phyloP scores from a whole-genome alignment of 2,113 vertebrate species.

The Henicopernis longicauda region DNA sequence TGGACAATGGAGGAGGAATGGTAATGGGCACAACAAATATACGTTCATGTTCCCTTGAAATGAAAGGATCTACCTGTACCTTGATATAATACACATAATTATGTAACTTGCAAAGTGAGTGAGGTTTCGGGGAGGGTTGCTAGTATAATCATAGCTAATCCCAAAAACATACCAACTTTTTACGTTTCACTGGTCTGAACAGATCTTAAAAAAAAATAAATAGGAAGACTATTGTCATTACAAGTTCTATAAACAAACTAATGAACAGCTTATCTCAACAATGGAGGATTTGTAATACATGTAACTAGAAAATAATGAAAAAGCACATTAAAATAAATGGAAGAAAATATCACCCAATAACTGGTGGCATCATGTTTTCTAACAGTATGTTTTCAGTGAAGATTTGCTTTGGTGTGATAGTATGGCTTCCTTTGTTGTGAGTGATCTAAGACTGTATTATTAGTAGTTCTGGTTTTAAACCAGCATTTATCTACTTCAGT shows the following conservation, averaged over 20 bases:
- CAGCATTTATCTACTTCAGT: neutral
- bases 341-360: neutral
- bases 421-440: neutral
- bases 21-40: neutral
- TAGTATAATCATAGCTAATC: neutral
- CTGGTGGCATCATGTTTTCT: neutral
- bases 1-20: neutral
- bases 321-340: neutral
- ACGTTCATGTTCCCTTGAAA: neutral
- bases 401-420: neutral
- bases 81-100: neutral
- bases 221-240: neutral
- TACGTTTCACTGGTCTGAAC: neutral
- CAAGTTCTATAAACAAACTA: neutral
- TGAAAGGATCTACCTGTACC: neutral
- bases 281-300: neutral
- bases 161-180: neutral
- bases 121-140: fast-evolving
- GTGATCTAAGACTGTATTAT: neutral
- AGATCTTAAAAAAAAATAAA: neutral
- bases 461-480: neutral
- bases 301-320: neutral
- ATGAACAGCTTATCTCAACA: neutral
- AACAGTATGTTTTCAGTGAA: neutral
- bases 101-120: neutral